Percentiles rank a stretch among this genome's conserved stretches.
Conservation (phyloP, 2,888 invertebrate species). For the Aporophyla lueneburgensis region DNA sequence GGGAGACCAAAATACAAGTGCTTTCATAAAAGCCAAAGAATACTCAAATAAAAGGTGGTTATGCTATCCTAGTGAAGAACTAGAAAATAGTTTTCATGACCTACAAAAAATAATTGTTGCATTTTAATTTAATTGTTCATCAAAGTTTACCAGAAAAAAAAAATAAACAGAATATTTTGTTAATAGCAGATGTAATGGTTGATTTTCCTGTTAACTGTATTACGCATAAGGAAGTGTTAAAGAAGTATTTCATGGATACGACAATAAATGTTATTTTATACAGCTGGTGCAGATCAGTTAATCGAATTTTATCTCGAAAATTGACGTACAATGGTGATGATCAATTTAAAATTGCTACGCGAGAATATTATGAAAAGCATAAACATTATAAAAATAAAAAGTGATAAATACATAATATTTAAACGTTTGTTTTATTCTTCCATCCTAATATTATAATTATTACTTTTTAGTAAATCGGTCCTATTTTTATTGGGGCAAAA, state of each 20-base stretch:
- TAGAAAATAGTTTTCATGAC: background rate
- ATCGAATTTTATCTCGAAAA: no score
- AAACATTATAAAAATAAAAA: no score
- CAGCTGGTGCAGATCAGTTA: slow-evolving; percentile 1
- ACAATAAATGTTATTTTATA: background rate
- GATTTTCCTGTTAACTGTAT: slow-evolving; percentile 1
- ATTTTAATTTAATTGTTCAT: no score
- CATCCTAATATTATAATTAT: no score
- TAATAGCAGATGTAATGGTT: background rate
- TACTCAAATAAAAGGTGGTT: background rate
- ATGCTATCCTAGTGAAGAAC: background rate
- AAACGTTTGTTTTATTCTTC: no score
- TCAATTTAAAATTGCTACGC: no score
- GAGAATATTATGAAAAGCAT: no score
- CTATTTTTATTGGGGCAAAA: no score
- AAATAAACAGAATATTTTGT: background rate
- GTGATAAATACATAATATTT: no score
- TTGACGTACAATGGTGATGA: no score
- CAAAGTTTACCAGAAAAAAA: background rate
- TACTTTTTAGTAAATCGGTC: no score
- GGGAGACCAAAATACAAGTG: background rate
- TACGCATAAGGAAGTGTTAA: background rate
- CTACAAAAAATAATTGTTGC: background rate
- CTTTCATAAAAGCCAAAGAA: slow-evolving; percentile 1
- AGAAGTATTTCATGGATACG: background rate